Evolutionary conservation across 2,888 invertebrate species (phyloP).

Genomic region (Drosophila kokeensis): DNA sequence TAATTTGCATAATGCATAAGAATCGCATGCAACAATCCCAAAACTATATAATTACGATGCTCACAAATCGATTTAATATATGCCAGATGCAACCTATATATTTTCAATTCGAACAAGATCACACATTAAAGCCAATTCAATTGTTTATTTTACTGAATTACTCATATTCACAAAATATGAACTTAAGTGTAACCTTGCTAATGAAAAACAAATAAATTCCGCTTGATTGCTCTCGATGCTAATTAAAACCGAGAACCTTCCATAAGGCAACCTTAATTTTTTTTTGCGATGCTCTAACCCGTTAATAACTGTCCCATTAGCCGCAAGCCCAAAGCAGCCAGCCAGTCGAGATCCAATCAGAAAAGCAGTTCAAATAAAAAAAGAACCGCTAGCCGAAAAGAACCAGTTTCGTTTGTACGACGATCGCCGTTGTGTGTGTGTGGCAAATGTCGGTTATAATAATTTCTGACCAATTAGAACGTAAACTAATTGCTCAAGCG

Average conservation of each 20-base stretch:
- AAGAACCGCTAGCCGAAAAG: conserved; percentile 47
- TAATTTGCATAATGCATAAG: conserved; percentile 6
- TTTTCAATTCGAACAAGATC: conserved; percentile 20
- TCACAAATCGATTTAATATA: neutral
- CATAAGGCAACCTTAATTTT: conserved; percentile 20
- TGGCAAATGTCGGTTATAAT: conserved; percentile 74
- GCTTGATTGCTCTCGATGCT: conserved; percentile 58
- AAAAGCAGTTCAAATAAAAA: conserved; percentile 19
- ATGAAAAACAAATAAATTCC: conserved; percentile 37
- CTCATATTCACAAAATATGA: conserved; percentile 10
- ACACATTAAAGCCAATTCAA: conserved; percentile 46
- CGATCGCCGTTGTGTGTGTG: conserved; percentile 27
- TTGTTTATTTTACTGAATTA: conserved; percentile 38
- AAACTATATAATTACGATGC: conserved; percentile 4
- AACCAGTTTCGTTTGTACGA: conserved; percentile 42
- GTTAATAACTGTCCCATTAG: conserved; percentile 57
- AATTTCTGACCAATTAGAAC: conserved; percentile 79
- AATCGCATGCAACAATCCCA: conserved; percentile 16
- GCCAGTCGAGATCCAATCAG: conserved; percentile 48
- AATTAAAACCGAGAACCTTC: conserved; percentile 56
- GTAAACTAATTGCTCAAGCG: conserved; percentile 75
- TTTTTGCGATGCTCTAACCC: conserved; percentile 34
- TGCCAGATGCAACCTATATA: neutral
- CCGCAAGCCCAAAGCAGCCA: neutral
- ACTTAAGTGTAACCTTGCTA: conserved; percentile 44